Base-by-base conservation (phyloP, 2,888 invertebrate genomes). In the Mesorhabditis spiculigera region DNA sequence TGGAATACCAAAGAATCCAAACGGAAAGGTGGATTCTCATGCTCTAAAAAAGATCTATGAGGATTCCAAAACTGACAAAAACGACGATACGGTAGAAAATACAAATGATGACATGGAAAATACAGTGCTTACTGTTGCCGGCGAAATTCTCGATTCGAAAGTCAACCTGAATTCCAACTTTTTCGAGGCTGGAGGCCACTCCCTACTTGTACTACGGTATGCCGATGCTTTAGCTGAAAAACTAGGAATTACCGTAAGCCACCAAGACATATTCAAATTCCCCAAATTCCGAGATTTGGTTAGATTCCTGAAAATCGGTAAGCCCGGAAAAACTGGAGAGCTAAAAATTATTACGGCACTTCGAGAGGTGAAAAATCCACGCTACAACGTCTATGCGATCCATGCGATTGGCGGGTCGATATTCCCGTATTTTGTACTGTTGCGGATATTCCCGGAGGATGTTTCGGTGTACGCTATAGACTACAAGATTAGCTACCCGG, bases 361-460 rank as follows among this genome's bases (percentile, higher is more conserved):
- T 8, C 63, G 79, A 68, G 76, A 74, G 42, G 73, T 68, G 5
- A 71, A 71, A 4, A 66, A 73, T 10, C 71, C 78, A 5, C 76
- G 70, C 5, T 70, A 75, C 67, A 78, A 75, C 63, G 75, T 82
- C 44, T 84, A 82, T 63, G 70, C 79, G 28, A 78, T 81, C 44
- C 83, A 83, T 67, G 82, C 84, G 4, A 82, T 84, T 66, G 84
- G 84, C n/a, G 84, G 84, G 45, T 81, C 82, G 3, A 77, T 84
- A 50, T 82, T 77, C 64, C 81, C 84, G 10, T 84, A 81, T 66
- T 84, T 80, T 68, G 73, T 78, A n/a, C 76, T 84, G 64, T 68
- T 80, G 1, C 71, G 73, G 70, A 72, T 81, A 10, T 78, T 82
- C 68, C 83, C 82, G 0, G 75, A 75, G 44, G 68, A 76, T 44